Evolutionary conservation across 2,888 invertebrate genomes (phyloP).

Genomic region (Euproctis similis): DNA sequence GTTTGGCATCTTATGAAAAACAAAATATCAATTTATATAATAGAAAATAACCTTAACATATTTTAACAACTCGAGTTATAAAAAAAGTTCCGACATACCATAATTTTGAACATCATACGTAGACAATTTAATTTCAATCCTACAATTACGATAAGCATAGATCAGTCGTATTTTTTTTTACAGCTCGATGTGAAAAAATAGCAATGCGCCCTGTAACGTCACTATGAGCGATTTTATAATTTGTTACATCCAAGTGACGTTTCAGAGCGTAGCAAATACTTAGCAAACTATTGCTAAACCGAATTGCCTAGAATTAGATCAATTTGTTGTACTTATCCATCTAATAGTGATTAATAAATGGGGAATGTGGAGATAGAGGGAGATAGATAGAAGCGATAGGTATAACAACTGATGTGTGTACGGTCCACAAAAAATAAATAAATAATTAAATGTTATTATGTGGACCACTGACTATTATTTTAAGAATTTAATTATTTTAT

Average conservation of each 20-base stretch:
- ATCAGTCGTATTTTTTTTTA: too few relatives aligned
- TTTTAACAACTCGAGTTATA: constrained; percentile 16
- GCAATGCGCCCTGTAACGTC: too few relatives aligned
- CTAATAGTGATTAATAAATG: constrained; percentile 47
- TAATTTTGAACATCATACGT: background rate
- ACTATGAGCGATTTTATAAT: too few relatives aligned
- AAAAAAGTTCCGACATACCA: too few relatives aligned
- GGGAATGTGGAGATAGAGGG: constrained; percentile 52
- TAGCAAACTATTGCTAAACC: constrained; percentile 46
- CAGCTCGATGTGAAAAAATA: too few relatives aligned
- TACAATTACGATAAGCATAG: too few relatives aligned
- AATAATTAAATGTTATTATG: constrained; percentile 7
- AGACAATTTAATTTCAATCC: too few relatives aligned
- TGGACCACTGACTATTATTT: constrained; percentile 28
- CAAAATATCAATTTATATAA: constrained; percentile 26
- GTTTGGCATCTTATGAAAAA: constrained; percentile 43
- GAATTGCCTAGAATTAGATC: constrained; percentile 67
- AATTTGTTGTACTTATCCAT: constrained; percentile 70
- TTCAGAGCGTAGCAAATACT: too few relatives aligned
- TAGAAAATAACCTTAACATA: constrained; percentile 20
- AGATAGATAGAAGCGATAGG: constrained; percentile 32
- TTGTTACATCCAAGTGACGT: too few relatives aligned
- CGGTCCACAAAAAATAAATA: constrained; percentile 37
- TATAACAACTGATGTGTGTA: constrained; percentile 39
- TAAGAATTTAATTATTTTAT: constrained; percentile 46